Evolutionary conservation across 2,888 invertebrate genomes (phyloP), one percentile per base, ranked within the genome.

Genomic region (Petrolisthes cinctipes): DNA sequence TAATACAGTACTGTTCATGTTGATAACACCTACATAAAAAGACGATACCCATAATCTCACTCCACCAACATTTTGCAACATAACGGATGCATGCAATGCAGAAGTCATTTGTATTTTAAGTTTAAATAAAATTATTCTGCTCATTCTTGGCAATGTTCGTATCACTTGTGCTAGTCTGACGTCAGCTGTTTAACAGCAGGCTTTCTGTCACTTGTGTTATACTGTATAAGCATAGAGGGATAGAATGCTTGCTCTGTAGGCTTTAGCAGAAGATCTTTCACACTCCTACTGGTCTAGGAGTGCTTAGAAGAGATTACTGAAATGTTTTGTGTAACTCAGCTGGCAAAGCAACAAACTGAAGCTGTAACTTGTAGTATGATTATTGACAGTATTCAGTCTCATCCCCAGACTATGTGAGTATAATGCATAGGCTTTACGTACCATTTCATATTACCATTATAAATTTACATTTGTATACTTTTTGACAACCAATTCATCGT

Each of bases 231-330:
- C 73, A 80, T 87, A 87, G 83, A 87, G 80, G 80, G 87, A 79
- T 87, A 83, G 81, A 79, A 83, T 80, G 83, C 83, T 83, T 83
- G 80, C 71, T 54, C 17, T 73, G 61, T 83, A 56, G 78, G 78
- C 68, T 71, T 51, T 71, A 80, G 68, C 82, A 79, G 57, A 76
- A 56, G 57, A 80, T 79, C 87, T 82, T 83, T 83, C 83, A 80
- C 83, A 75, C 83, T 87, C 87, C 87, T 87, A 87, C 87, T 87
- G 87, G 87, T 83, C 66, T 87, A 87, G 87, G 87, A 87, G 87
- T 76, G 87, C 53, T 20, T 79, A 23, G 79, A 87, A 83, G 83
- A 80, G 71, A 84, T 61, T 57, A 51, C 56, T 76, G 68, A 37
- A 51, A 57, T 56, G 75, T 23, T 20, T 83, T 78, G 9, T n/a